phyloP scores from a whole-genome alignment of 2,113 vertebrate species.

The Scalopus aquaticus region DNA sequence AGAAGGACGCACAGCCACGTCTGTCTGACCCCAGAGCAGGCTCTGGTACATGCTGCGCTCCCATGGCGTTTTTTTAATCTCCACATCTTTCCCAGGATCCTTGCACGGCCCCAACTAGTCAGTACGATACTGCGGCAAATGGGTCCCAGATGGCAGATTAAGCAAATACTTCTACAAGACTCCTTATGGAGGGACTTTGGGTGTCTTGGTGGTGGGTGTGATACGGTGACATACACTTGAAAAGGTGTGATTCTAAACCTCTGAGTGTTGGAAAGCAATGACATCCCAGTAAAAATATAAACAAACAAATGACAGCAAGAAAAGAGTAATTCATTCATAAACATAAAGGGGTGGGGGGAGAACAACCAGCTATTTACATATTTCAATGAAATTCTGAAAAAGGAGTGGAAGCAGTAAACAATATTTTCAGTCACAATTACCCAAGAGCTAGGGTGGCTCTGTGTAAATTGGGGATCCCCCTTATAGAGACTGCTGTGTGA shows the following conservation, averaged over 20 bases:
- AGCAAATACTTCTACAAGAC: background rate
- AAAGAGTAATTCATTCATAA: background rate
- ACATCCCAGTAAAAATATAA: too few relatives aligned
- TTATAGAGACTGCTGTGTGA: too few relatives aligned
- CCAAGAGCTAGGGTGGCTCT: background rate
- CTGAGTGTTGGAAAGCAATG: too few relatives aligned
- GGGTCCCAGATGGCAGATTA: background rate
- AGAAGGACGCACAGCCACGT: background rate
- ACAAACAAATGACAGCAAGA: background rate
- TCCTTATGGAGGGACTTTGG: too few relatives aligned
- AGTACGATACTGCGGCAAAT: background rate
- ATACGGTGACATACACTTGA: too few relatives aligned
- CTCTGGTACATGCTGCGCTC: fast-evolving
- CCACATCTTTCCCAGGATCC: background rate
- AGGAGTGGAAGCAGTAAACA: too few relatives aligned
- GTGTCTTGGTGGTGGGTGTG: too few relatives aligned
- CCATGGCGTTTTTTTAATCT: background rate
- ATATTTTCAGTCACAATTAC: background rate
- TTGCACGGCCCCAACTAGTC: background rate
- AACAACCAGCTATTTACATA: background rate
- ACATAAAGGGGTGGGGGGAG: background rate
- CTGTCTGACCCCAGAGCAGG: background rate
- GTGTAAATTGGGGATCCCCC: background rate
- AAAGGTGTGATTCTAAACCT: too few relatives aligned
- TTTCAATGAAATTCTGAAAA: background rate